phyloP scores from a whole-genome alignment of 2,113 vertebrate genomes.

The Gallinago undulata region DNA sequence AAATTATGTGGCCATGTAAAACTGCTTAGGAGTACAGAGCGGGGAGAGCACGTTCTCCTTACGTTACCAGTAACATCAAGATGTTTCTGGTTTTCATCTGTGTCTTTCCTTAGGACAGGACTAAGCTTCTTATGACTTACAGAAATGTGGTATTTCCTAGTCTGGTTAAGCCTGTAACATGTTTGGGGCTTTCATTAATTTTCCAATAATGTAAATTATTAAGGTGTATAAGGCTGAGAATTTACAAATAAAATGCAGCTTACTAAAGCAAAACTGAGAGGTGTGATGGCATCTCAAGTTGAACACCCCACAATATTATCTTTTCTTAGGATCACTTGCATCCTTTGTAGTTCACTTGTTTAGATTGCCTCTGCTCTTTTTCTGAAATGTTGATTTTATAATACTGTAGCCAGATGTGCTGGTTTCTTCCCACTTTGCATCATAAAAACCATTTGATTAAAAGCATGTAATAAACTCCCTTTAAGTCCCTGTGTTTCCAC shows the following conservation, averaged over 20 bases:
- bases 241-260: not conserved
- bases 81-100: not conserved
- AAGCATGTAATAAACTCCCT: not conserved
- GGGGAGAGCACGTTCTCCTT: not conserved
- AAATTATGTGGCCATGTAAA: not conserved
- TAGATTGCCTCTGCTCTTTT: not conserved
- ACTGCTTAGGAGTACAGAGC: not conserved
- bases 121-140: not conserved
- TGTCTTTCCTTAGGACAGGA: not conserved
- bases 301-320: not conserved
- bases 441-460: not conserved
- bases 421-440: not conserved
- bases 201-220: not conserved
- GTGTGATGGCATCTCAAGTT: not conserved
- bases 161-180: not conserved
- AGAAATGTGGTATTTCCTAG: not conserved
- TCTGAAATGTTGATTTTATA: slow-evolving; percentile 2
- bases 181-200: not conserved
- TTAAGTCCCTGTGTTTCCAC: not conserved
- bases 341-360: slow-evolving; percentile 1
- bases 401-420: not conserved
- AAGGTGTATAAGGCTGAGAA: not conserved
- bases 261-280: not conserved
- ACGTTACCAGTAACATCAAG: not conserved
- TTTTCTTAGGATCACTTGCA: not conserved